Evolutionary conservation across 2,888 invertebrate species (phyloP).

Genomic region (Adineta ricciae): DNA sequence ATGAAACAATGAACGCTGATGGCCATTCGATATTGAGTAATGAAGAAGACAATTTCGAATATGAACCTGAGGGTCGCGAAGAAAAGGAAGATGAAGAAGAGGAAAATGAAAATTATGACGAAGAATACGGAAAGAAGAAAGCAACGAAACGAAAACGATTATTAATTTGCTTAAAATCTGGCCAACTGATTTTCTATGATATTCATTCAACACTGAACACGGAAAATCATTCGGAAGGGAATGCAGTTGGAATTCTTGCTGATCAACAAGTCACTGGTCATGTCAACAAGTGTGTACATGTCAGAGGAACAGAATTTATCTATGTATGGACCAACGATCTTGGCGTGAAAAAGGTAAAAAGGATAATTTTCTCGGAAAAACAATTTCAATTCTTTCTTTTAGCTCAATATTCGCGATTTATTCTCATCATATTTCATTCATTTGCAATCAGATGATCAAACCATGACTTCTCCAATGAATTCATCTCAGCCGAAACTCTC

Average conservation of each 20-base stretch:
- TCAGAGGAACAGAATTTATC: background rate
- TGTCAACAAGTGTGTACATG: background rate
- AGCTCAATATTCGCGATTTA: conserved; percentile 11
- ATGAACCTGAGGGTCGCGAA: background rate
- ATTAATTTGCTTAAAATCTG: background rate
- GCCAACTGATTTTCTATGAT: background rate
- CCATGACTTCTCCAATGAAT: background rate
- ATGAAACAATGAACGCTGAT: background rate
- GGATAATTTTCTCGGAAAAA: background rate
- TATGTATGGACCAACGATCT: background rate
- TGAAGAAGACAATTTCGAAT: background rate
- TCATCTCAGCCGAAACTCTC: background rate
- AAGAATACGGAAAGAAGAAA: background rate
- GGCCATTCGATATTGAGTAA: background rate
- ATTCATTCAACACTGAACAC: background rate
- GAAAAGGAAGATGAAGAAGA: no score
- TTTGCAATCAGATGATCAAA: background rate
- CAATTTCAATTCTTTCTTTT: background rate
- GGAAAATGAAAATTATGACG: background rate
- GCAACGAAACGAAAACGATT: background rate
- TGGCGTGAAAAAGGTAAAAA: background rate
- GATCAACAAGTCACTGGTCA: background rate
- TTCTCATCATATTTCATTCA: background rate
- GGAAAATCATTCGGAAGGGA: background rate
- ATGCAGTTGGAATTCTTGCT: background rate